Evolutionary conservation across 1,140 invertebrate genomes (phyloP).

Genomic region (Megalonaias nervosa): DNA sequence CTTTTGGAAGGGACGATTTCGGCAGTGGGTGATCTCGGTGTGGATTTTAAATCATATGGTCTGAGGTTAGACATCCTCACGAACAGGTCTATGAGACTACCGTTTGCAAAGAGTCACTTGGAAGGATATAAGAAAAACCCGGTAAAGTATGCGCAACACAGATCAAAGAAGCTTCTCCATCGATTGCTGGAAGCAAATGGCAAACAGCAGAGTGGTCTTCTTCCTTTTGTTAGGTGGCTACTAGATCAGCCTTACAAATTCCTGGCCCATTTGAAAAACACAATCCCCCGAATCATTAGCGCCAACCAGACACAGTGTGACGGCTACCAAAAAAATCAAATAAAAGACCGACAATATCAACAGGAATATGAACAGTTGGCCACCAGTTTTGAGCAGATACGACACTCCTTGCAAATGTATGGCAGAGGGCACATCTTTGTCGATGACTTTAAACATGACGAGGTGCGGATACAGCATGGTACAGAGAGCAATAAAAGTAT

Average conservation of each 20-base stretch:
- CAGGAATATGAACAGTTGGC: constrained; percentile 20
- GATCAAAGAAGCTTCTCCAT: too few relatives aligned
- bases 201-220: too few relatives aligned
- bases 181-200: too few relatives aligned
- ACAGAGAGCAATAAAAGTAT: not conserved
- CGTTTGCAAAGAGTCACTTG: too few relatives aligned
- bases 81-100: too few relatives aligned
- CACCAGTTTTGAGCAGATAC: constrained; percentile 7
- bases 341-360: constrained; percentile 15
- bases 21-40: too few relatives aligned
- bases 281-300: constrained; percentile 25
- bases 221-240: constrained; percentile 15
- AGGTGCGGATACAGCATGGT: constrained; percentile 22
- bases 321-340: not conserved
- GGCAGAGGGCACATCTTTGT: constrained; percentile 35
- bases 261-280: constrained; percentile 14
- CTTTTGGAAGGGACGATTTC: too few relatives aligned
- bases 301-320: constrained; percentile 18
- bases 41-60: too few relatives aligned
- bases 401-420: constrained; percentile 14
- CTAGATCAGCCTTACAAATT: constrained; percentile 24
- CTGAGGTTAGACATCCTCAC: too few relatives aligned
- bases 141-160: too few relatives aligned
- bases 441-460: constrained; percentile 19
- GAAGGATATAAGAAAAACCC: too few relatives aligned